phyloP scores from a whole-genome alignment of 1,140 invertebrate genomes.

The Caerostris darwini region DNA sequence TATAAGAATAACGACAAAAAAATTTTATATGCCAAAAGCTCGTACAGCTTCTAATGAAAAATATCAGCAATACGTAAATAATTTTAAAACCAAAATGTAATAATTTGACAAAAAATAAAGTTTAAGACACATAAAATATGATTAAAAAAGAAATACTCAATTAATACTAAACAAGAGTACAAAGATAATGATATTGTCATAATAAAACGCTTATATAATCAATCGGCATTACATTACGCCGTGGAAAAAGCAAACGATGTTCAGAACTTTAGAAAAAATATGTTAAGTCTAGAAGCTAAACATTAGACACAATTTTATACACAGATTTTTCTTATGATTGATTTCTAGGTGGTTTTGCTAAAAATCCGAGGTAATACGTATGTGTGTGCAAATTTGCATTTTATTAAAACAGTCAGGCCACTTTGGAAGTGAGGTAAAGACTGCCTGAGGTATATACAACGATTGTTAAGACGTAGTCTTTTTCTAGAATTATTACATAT shows the following conservation, averaged over 20 bases:
- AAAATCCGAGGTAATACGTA: constrained; percentile 73
- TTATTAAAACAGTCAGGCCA: constrained; percentile 69
- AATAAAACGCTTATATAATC: background rate
- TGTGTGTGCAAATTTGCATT: constrained; percentile 71
- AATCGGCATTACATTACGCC: background rate
- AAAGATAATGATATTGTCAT: background rate
- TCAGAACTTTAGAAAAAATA: constrained; percentile 48
- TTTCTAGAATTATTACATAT: constrained; percentile 38
- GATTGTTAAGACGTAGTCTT: constrained; percentile 56
- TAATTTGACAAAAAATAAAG: background rate
- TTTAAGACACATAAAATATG: background rate
- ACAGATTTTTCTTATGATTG: constrained; percentile 25
- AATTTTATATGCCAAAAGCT: background rate
- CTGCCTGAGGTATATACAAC: constrained; percentile 74
- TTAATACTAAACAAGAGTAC: background rate
- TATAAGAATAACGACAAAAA: background rate
- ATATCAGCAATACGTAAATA: background rate
- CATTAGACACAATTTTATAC: constrained; percentile 63
- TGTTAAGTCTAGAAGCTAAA: constrained; percentile 20
- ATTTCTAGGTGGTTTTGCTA: constrained; percentile 58
- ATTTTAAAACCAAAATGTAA: background rate
- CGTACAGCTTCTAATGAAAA: background rate
- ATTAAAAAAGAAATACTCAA: background rate
- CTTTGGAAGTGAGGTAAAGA: constrained; percentile 75
- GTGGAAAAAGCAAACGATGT: background rate